Base-by-base conservation (phyloP, 2,113 vertebrate genomes). In the Pungitius pungitius region DNA sequence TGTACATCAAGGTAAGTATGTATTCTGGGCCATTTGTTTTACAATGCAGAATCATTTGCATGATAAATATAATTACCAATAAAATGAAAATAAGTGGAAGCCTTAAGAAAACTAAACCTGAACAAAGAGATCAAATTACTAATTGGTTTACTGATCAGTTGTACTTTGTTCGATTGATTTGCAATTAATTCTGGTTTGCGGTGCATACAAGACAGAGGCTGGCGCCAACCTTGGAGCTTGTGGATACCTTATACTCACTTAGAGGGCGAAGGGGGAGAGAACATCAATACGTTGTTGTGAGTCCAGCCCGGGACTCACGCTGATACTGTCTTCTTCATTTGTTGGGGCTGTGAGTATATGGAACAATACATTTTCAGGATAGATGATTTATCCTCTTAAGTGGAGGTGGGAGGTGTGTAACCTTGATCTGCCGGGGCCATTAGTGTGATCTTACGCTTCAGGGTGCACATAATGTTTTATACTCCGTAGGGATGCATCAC, bases 101-200 rank as follows among this genome's bases (percentile, higher is more conserved):
- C 57, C 75, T 70, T 82, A 73, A 82, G 91, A 95, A 95, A 96
- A 93, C 89, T 74, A 91, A 94, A 94, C 92, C 94, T 93, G 94
- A 92, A 93, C 92, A 93, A 95, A 94, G 93, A 95, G 94, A 96
- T 99, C 97, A 96, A 97, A 96, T 98, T 98, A 97, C 97, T 98
- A 98, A 98, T 96, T 97, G 95, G 95, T 96, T 98, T 97, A 98
- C 95, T 96, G 96, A 98, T 98, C 96, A 96, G 96, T 97, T 96
- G 96, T 98, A 97, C 96, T 96, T 98, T 97, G 96, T 97, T 97
- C 94, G 95, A 99, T 99, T 98, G 96, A 99, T 99, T 98, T 98
- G 97, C 97, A 97, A 96, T 99, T 98, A 98, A 98, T 98, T 99
- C 97, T 97, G 95, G 95, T 98, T 97, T 98, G 96, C 94, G 96